Percentiles rank a stretch among this genome's conserved stretches.
Evolutionary conservation across 1,140 invertebrate species (phyloP).

Genomic region (Spodoptera frugiperda): DNA sequence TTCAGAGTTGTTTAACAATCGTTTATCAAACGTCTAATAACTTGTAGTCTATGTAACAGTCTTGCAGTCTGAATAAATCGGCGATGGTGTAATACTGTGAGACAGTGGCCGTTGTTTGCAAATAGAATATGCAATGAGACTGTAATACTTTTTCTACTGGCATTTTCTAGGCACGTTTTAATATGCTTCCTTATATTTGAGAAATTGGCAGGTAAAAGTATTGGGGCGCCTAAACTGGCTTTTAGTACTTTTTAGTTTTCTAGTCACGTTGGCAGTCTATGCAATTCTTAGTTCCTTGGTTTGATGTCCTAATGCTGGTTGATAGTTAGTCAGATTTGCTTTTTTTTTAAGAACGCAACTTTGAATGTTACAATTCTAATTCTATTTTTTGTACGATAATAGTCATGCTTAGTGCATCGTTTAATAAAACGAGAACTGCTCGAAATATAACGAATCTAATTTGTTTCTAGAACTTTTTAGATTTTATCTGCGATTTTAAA

Average conservation of each 20-base stretch:
- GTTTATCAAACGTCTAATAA: slow-evolving; percentile 59
- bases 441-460: background rate
- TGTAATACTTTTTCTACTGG: slow-evolving; percentile 50
- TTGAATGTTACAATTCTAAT: too few species aligned
- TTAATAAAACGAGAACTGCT: background rate
- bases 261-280: slow-evolving; percentile 1
- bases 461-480: background rate
- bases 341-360: too few species aligned
- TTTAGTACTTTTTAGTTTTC: background rate
- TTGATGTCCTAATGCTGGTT: background rate
- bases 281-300: slow-evolving; percentile 4
- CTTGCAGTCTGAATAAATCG: slow-evolving; percentile 75
- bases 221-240: background rate
- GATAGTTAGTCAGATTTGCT: background rate
- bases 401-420: too few species aligned
- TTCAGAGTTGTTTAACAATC: slow-evolving; percentile 58
- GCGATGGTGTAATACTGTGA: slow-evolving; percentile 66
- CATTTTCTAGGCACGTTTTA: slow-evolving; percentile 43
- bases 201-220: slow-evolving; percentile 9
- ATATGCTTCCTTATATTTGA: slow-evolving; percentile 43
- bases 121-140: slow-evolving; percentile 71
- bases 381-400: too few species aligned
- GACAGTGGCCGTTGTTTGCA: slow-evolving; percentile 60
- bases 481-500: background rate
- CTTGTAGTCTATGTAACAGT: slow-evolving; percentile 65